Evolutionary conservation across 2,888 invertebrate genomes (phyloP).

Genomic region (Heterodera filipjevi): DNA sequence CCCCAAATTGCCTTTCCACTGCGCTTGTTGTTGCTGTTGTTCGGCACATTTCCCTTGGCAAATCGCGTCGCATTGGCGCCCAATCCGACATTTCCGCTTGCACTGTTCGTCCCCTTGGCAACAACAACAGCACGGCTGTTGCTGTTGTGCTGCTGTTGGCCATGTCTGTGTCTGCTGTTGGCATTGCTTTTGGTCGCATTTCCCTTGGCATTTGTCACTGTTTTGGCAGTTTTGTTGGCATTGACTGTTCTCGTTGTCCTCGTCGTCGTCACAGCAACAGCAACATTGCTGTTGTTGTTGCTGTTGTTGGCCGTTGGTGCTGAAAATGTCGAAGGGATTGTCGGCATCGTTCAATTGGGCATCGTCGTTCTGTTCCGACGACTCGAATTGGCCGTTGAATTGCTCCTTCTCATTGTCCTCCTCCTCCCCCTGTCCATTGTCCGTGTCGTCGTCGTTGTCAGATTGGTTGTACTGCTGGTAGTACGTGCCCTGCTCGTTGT

Average conservation of each 20-base stretch:
- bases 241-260: slow-evolving; percentile 3
- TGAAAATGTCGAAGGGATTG: background rate
- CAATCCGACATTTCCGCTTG: too few relatives aligned
- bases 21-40: background rate
- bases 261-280: background rate
- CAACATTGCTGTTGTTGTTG: background rate
- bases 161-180: background rate
- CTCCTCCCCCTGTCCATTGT: slow-evolving; percentile 12
- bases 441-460: slow-evolving; percentile 36
- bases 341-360: too few relatives aligned
- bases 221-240: slow-evolving; percentile 8
- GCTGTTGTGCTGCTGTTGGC: background rate
- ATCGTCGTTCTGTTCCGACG: slow-evolving; percentile 17
- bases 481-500: slow-evolving; percentile 3
- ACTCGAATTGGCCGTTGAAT: slow-evolving; percentile 23
- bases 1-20: background rate
- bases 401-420: background rate
- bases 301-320: background rate
- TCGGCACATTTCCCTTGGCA: background rate
- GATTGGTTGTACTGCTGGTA: slow-evolving; percentile 17
- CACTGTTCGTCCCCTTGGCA: background rate
- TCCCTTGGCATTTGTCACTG: slow-evolving; percentile 27
- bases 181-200: slow-evolving; percentile 9
- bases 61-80: too few relatives aligned
- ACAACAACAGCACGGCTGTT: too few relatives aligned